Evolutionary conservation across 2,797 vertebrate genomes (phyloP), one percentile per base, ranked within the genome.

Genomic region (Chloroceryle amazona): DNA sequence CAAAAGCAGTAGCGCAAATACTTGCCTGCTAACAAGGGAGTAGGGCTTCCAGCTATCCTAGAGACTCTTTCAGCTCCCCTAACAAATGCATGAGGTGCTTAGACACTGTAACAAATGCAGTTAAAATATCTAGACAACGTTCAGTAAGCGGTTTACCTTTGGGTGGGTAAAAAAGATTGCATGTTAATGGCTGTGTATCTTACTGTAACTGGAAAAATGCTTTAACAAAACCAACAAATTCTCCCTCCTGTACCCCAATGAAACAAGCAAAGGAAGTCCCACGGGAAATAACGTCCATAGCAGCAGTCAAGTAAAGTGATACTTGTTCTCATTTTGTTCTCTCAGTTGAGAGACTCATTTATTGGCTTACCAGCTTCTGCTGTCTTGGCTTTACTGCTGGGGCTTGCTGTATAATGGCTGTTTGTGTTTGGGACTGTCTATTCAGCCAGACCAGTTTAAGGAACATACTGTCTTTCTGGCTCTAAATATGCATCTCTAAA

Each of bases 181-280:
- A 96, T 95, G 91, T 90, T 89, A 80, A 82, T 86, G 88, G 44
- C 93, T 95, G 41, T 94, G 9, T 97, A 80, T 89, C 74, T 95
- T 93, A 66, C 74, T 93, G 47, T 86, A 75, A 92, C 63, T 63
- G 61, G 55, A 57, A 95, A 93, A 95, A 35, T 37, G 58, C 33
- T 86, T 74, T 49, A 55, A 57, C 51, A n/a, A 41, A 70, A 51
- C 20, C n/a, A 81, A 21, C 60, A 44, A 58, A 46, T 79, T 73
- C 29, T 81, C 46, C 41, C 75, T 85, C 19, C 47, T 78, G 15
- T 82, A 76, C 44, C 86, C 65, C 33, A 58, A 11, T 54, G 54
- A 88, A 88, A 90, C 65, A 93, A 65, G 47, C 25, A 75, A 55
- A 65, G 72, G 12, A 55, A 65, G 46, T 83, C 46, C 80, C 47